These are phyloP conservation scores for Troglohyphantes excavatus DNA, from an alignment of 2,888 invertebrate species.

Conservation along the genomic window DNA sequence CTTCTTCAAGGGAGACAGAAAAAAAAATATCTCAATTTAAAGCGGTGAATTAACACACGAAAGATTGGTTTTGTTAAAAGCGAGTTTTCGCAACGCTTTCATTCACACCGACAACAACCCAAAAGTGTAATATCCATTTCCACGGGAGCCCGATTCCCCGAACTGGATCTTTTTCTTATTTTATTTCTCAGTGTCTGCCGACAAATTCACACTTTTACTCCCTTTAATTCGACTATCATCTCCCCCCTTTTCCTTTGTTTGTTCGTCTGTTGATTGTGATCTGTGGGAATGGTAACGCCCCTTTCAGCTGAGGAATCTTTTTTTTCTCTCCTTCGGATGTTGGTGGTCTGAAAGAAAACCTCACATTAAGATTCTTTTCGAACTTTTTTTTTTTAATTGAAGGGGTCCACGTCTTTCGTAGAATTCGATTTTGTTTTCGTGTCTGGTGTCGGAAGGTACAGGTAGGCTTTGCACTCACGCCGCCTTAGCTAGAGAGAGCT, in stretches of 20 bases:
- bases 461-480: too few relatives aligned
- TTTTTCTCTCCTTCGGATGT: background rate
- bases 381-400: background rate
- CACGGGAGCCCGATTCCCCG: conserved; percentile 19
- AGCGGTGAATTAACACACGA: conserved; percentile 4
- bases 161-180: conserved; percentile 5
- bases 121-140: background rate
- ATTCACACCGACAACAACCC: background rate
- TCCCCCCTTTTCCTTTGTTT: conserved; percentile 1
- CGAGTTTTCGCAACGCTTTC: background rate
- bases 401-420: background rate
- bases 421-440: background rate
- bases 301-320: background rate
- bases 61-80: background rate
- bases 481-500: too few relatives aligned
- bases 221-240: conserved; percentile 2
- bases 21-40: background rate
- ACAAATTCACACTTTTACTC: conserved; percentile 11
- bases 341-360: background rate
- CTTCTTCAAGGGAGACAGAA: background rate
- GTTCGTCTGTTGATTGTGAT: background rate
- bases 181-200: background rate
- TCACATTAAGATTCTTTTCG: background rate
- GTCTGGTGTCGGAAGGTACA: too few relatives aligned
- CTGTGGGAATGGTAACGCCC: background rate